Conservation (phyloP, 2,797 vertebrate genomes). For the Todus mexicanus region DNA sequence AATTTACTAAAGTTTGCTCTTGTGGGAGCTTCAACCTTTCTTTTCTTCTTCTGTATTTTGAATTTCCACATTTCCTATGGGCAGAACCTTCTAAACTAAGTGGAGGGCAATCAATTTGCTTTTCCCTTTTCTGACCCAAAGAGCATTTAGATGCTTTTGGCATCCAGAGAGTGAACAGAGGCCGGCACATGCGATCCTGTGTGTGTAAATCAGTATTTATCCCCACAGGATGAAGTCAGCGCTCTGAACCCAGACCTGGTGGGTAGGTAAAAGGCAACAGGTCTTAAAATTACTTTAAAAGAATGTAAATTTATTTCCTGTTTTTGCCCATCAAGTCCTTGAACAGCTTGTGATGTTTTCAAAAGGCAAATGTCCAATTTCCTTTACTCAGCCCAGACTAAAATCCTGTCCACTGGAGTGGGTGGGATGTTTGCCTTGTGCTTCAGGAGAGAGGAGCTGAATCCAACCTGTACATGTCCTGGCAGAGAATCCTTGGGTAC, state of each 20-base stretch:
- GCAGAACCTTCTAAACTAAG: background rate
- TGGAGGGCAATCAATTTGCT: background rate
- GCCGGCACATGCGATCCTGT: background rate
- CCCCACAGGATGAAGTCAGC: background rate
- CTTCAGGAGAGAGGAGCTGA: background rate
- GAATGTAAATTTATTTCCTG: slow-evolving; percentile 4
- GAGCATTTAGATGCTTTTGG: background rate
- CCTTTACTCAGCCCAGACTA: background rate
- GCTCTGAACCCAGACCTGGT: background rate
- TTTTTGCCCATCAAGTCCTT: background rate
- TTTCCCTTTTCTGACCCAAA: background rate
- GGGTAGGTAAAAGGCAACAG: background rate
- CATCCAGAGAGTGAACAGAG: background rate
- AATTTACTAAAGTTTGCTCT: background rate
- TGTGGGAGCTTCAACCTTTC: background rate
- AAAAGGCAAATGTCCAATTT: background rate
- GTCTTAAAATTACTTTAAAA: background rate
- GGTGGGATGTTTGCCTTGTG: background rate
- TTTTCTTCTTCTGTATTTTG: background rate
- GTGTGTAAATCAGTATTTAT: background rate
- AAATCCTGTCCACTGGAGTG: background rate
- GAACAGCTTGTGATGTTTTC: background rate
- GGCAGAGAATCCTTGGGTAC: background rate
- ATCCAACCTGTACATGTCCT: background rate
- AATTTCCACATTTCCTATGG: background rate